phyloP scores from a whole-genome alignment of 92 coral and sea anemone genomes.

The Porites divaricata region DNA sequence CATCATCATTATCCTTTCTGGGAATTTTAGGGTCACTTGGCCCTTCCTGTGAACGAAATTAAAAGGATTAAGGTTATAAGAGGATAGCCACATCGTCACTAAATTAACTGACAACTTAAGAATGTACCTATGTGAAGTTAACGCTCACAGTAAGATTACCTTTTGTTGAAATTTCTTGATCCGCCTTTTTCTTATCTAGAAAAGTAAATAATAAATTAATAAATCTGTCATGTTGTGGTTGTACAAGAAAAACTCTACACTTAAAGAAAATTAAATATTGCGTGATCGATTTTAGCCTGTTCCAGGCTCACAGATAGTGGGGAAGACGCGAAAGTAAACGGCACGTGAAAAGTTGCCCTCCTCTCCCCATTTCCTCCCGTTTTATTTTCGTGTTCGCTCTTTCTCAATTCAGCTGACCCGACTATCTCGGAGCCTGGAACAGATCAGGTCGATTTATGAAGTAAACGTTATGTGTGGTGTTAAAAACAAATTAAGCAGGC shows the following conservation, averaged over 20 bases:
- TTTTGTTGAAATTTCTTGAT: neutral
- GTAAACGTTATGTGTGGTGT: conserved; percentile 19
- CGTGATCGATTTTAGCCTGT: neutral
- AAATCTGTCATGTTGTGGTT: conserved; percentile 15
- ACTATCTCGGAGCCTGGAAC: no score
- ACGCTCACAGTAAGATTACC: conserved; percentile 24
- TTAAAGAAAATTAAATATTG: conserved; percentile 15
- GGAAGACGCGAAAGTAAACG: no score
- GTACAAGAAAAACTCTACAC: conserved; percentile 16
- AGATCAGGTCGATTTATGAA: conserved; percentile 1
- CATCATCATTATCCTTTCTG: conserved; percentile 9
- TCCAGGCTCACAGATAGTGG: no score
- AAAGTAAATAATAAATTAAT: no score
- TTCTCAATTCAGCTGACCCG: no score
- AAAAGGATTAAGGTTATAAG: neutral
- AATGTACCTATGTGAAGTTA: conserved; percentile 1
- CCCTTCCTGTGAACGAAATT: conserved; percentile 18
- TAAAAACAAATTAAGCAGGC: conserved; percentile 20
- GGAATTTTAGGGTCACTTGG: conserved; percentile 31
- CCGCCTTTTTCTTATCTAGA: conserved; percentile 28
- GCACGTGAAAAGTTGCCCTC: no score
- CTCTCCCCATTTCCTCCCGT: no score
- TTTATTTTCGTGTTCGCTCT: no score
- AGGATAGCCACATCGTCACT: conserved; percentile 18
- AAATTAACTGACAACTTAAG: conserved; percentile 16